phyloP scores from a whole-genome alignment of 2,888 invertebrate genomes.

The Cryptosula pallasiana region DNA sequence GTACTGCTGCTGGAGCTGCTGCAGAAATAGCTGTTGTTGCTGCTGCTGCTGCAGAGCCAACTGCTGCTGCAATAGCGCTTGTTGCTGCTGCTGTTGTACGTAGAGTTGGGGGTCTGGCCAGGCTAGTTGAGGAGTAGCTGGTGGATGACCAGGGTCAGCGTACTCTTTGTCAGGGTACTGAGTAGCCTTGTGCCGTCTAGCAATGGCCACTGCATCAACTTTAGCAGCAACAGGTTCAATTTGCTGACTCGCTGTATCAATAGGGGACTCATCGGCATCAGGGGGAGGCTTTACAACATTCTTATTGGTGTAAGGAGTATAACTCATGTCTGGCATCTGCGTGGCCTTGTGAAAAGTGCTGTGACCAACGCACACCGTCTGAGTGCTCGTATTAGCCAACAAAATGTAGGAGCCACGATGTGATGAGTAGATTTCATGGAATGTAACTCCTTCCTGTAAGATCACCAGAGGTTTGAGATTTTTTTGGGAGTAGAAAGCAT shows the following conservation, averaged over 20 bases:
- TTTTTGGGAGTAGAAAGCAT: slow-evolving; percentile 14
- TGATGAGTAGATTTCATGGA: neutral
- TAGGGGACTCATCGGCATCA: neutral
- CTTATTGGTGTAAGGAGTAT: slow-evolving; percentile 24
- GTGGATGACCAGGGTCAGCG: slow-evolving; percentile 23
- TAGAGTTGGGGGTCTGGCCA: neutral
- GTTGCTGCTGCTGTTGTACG: slow-evolving; percentile 3
- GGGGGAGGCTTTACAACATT: neutral
- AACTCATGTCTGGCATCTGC: slow-evolving; percentile 21
- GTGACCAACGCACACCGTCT: slow-evolving; percentile 10
- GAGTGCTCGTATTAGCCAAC: neutral
- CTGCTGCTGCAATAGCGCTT: neutral
- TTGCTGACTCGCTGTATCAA: neutral
- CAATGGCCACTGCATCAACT: neutral
- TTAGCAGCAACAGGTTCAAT: neutral
- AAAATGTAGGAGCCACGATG: slow-evolving; percentile 7
- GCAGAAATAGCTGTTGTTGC: neutral
- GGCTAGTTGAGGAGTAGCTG: neutral
- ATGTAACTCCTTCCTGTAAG: slow-evolving; percentile 6
- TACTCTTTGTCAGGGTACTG: slow-evolving; percentile 22
- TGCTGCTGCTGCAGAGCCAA: neutral
- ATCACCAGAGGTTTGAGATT: neutral
- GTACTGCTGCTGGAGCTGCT: neutral
- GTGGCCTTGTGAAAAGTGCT: slow-evolving; percentile 24
- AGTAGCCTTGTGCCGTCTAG: slow-evolving; percentile 1